phyloP scores from a whole-genome alignment of 2,797 vertebrate genomes.

The Geotrypetes seraphini region DNA sequence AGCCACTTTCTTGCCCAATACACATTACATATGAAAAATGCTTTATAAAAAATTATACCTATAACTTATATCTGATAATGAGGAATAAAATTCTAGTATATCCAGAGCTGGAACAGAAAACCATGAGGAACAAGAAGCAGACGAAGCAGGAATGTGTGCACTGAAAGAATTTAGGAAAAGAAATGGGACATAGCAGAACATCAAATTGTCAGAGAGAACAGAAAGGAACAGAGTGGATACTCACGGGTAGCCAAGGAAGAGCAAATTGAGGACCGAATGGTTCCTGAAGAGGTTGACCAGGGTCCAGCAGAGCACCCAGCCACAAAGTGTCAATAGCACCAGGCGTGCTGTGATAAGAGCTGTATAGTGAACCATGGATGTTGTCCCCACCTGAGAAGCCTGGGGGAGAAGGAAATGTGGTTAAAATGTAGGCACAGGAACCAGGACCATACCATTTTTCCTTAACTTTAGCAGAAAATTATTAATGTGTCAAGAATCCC shows the following conservation, averaged over 20 bases:
- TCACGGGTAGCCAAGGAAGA: constrained; percentile 98
- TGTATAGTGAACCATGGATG: constrained; percentile 72
- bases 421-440: too few relatives aligned
- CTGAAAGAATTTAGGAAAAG: too few relatives aligned
- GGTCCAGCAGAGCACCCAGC: constrained; percentile 96
- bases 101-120: too few relatives aligned
- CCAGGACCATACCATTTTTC: too few relatives aligned
- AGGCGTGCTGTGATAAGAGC: constrained; percentile 75
- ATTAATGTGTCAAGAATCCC: too few relatives aligned
- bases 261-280: constrained; percentile 92
- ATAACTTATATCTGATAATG: too few relatives aligned
- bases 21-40: too few relatives aligned
- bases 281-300: constrained; percentile 90
- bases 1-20: too few relatives aligned
- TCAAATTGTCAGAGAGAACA: not conserved
- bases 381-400: constrained; percentile 78
- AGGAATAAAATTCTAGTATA: too few relatives aligned
- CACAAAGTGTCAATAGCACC: constrained; percentile 84
- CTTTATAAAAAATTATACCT: too few relatives aligned
- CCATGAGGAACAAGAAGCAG: not conserved
- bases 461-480: too few relatives aligned
- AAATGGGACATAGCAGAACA: too few relatives aligned
- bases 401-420: constrained; percentile 31
- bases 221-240: constrained; percentile 46
- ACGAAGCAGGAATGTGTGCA: not conserved